Conservation (phyloP, 2,113 vertebrate species). For the Tiliqua scincoides region DNA sequence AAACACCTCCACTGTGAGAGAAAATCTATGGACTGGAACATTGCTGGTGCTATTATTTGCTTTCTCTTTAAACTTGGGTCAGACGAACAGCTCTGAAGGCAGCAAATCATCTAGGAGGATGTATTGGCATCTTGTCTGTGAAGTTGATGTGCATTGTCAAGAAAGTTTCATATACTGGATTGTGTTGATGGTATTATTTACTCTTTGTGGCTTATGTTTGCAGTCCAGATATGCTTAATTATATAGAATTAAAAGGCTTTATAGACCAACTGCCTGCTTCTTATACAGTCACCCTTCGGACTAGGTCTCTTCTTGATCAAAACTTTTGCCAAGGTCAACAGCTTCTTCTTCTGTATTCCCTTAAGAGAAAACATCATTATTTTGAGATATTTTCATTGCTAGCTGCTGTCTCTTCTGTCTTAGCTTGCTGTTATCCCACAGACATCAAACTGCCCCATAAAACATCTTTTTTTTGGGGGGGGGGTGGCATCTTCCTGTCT, state of each 20-base stretch:
- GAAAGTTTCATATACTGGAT: not conserved
- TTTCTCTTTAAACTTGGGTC: not conserved
- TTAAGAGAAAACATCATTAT: not conserved
- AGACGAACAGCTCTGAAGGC: not conserved
- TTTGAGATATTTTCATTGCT: not conserved
- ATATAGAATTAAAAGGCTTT: not conserved
- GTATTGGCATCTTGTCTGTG: not conserved
- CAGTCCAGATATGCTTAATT: not conserved
- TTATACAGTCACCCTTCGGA: not conserved
- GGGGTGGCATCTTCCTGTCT: not conserved
- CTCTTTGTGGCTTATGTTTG: not conserved
- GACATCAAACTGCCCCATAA: too few species aligned
- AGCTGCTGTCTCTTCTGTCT: not conserved
- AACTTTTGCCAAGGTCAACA: not conserved
- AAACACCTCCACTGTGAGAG: constrained; percentile 8
- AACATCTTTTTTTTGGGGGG: not conserved
- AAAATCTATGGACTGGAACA: constrained; percentile 1
- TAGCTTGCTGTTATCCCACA: not conserved
- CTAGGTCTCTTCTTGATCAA: not conserved
- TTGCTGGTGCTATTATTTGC: not conserved
- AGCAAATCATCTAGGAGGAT: constrained; percentile 1
- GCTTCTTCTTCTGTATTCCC: not conserved
- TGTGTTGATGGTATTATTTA: not conserved
- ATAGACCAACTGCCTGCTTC: not conserved
- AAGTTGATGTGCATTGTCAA: not conserved